phyloP scores from a whole-genome alignment of 92 coral and sea anemone species.

The Isaurus tuberculatus region DNA sequence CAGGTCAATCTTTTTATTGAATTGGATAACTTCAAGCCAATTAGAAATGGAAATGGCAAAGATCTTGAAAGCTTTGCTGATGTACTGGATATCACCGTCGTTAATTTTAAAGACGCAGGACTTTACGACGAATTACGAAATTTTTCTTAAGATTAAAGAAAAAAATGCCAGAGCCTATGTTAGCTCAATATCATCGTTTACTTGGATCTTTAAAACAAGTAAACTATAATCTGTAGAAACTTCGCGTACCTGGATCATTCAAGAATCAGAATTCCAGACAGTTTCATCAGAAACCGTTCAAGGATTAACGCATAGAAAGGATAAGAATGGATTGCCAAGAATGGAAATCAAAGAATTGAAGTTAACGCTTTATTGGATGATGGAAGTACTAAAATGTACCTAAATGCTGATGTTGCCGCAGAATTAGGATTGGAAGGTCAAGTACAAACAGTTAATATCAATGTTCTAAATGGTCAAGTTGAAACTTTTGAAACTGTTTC shows the following conservation, averaged over 20 bases:
- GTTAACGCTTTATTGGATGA: conserved; percentile 68
- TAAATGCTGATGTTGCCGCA: conserved; percentile 61
- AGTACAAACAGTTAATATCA: conserved; percentile 56
- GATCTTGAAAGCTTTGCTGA: too few relatives aligned
- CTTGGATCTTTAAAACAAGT: too few relatives aligned
- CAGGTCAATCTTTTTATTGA: too few relatives aligned
- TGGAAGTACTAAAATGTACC: conserved; percentile 60
- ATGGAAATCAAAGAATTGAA: conserved; percentile 52
- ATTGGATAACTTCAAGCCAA: too few relatives aligned
- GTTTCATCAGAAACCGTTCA: conserved; percentile 51
- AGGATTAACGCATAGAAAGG: conserved; percentile 9
- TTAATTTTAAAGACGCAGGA: too few relatives aligned
- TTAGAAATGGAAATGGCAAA: too few relatives aligned
- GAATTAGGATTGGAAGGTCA: conserved; percentile 42
- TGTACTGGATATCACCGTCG: too few relatives aligned
- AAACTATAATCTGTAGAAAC: conserved; percentile 60
- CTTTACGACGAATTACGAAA: too few relatives aligned
- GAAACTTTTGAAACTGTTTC: conserved; percentile 70
- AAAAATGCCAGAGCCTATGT: too few relatives aligned
- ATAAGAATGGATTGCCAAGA: conserved; percentile 16
- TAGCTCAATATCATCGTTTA: too few relatives aligned
- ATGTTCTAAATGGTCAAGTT: conserved; percentile 67
- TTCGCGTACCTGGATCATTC: conserved; percentile 56
- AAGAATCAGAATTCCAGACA: conserved; percentile 70
- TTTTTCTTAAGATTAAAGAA: too few relatives aligned